A percentile compares a stretch with the other conserved stretches of the same genome.
These are phyloP conservation scores for Australoheros scitulus DNA, from an alignment of 2,113 vertebrate genomes.

Conservation along the genomic window DNA sequence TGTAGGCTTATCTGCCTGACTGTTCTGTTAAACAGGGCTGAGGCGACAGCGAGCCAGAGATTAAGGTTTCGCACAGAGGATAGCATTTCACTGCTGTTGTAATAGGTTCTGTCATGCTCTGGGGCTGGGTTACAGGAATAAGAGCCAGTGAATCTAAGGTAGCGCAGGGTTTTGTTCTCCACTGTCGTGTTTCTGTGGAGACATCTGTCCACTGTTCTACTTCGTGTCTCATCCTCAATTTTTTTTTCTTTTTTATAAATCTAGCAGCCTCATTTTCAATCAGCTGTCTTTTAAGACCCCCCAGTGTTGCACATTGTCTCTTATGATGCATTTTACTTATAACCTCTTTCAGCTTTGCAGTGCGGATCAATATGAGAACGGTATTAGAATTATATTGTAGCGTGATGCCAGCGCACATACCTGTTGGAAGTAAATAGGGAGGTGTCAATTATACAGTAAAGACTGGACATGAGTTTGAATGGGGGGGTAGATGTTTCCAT, in stretches of 20 bases:
- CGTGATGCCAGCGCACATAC: background rate
- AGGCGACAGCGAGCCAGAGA: constrained; percentile 37
- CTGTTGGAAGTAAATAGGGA: background rate
- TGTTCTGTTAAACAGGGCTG: constrained; percentile 40
- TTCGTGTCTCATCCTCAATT: background rate
- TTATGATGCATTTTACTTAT: background rate
- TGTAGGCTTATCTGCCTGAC: constrained; percentile 9
- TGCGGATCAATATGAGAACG: background rate
- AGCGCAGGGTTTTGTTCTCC: constrained; percentile 51
- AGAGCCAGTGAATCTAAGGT: constrained; percentile 53
- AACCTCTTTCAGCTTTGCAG: background rate
- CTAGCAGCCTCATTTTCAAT: background rate
- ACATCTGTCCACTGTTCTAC: constrained; percentile 36
- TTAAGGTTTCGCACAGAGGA: constrained; percentile 66
- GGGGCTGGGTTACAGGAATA: constrained; percentile 73
- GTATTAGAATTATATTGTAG: background rate
- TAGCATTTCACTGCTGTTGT: constrained; percentile 66
- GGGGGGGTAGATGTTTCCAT: constrained; percentile 63
- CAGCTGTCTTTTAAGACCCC: background rate
- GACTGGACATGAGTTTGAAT: constrained; percentile 1
- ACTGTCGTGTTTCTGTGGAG: constrained; percentile 31
- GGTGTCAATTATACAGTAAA: background rate
- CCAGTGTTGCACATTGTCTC: background rate
- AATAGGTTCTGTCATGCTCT: constrained; percentile 54
- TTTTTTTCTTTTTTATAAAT: background rate